Base-by-base conservation (phyloP, 92 coral and sea anemone genomes). In the Metridium senile region DNA sequence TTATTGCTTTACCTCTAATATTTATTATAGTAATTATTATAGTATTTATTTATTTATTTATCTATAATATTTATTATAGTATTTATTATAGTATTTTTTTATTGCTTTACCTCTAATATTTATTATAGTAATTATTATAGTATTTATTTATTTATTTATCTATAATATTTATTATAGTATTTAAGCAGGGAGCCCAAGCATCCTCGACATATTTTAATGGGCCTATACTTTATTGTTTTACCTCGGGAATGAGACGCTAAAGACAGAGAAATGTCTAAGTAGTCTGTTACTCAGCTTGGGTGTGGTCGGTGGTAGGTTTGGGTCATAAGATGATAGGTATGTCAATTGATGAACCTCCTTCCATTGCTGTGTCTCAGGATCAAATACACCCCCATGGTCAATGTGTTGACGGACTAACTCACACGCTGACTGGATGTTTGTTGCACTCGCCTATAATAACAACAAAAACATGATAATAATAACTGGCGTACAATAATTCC, bases 341-440 rank as follows among this genome's bases (percentile, higher is more conserved):
- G 97, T 87, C 54, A 93, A 98, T 84, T 96, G 97, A 43, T 68
- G 89, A 59, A 96, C 91, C 63, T 89, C 98, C 58, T 93, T 89
- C 99, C 99, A 96, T 39, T 96, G 93, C 30, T 88, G 87, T 11
- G 93, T 87, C 56, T 93, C 99, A 17, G 98, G 98, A 39, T 96
- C 98, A 71, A 96, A 85, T 59, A 87, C 96, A 49, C 99, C 99
- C 58, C 99, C 98, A 78, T 96, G 99, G 75, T 96, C 99, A 74
- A 96, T 93, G 65, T 93, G 99, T 30, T 93, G 97, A 65, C 99
- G 99, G 28, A 96, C 87, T 66, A 96, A 78, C 74, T 96, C 98
- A 51, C 93, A 87, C 34, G 99, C 95, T 30, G 99, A 89, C 79
- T 96, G 99, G 49, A 90, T 80, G 71, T 63, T 75, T 27, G 66